Conservation (phyloP, 2,113 vertebrate species). For the Triplophysa rosa region DNA sequence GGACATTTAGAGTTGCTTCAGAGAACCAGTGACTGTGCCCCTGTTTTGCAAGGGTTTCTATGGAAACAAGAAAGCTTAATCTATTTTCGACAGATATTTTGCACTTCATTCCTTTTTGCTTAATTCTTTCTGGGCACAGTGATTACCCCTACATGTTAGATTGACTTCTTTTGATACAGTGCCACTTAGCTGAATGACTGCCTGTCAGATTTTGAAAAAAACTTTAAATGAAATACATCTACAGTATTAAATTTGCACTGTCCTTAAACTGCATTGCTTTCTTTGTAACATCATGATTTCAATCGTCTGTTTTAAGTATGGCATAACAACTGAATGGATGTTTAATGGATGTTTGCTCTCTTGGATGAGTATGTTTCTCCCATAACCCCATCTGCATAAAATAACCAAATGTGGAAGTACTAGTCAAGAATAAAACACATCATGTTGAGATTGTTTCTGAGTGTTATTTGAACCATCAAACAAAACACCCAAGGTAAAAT, state of each 20-base stretch:
- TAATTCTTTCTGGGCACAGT: slow-evolving; percentile 56
- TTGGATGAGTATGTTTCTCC: no score
- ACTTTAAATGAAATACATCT: slow-evolving; percentile 25
- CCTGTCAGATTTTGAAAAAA: slow-evolving; percentile 34
- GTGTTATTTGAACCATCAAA: no score
- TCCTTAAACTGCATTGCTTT: slow-evolving; percentile 8
- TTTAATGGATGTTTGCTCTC: neutral
- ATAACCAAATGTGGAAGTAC: no score
- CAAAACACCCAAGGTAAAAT: no score
- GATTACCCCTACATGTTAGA: slow-evolving; percentile 62
- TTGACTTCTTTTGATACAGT: slow-evolving; percentile 50
- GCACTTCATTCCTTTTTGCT: slow-evolving; percentile 58
- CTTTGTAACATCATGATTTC: slow-evolving; percentile 17
- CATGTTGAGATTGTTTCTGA: no score
- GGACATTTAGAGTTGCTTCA: slow-evolving; percentile 66
- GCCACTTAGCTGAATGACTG: slow-evolving; percentile 46
- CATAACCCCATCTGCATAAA: no score
- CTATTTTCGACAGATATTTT: slow-evolving; percentile 67
- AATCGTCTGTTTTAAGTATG: neutral
- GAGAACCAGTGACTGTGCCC: slow-evolving; percentile 52
- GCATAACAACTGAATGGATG: slow-evolving; percentile 1
- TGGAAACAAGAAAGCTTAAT: slow-evolving; percentile 68
- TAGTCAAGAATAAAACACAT: no score
- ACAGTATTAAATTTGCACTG: slow-evolving; percentile 24
- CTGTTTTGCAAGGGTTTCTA: slow-evolving; percentile 66